Conservation (phyloP, 2,113 vertebrate genomes). For the Conger conger region DNA sequence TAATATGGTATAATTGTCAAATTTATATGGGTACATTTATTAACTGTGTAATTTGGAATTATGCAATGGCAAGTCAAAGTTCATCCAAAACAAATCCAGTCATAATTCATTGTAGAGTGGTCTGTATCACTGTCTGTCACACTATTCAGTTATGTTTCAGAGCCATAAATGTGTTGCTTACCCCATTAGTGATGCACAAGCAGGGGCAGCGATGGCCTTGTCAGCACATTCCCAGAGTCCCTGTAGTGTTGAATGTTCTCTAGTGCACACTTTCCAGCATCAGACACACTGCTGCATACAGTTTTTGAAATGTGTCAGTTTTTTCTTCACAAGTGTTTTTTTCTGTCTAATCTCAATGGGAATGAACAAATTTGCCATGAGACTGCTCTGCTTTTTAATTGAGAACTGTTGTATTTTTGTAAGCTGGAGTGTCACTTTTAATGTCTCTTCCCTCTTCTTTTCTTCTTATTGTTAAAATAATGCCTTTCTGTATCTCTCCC, state of each 20-base stretch:
- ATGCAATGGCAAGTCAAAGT: no score
- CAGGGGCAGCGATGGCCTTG: neutral
- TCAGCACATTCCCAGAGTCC: neutral
- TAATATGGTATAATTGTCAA: neutral
- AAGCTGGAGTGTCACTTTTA: constrained; percentile 79
- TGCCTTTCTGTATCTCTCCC: constrained; percentile 37
- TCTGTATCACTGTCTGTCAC: neutral
- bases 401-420: constrained; percentile 81
- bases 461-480: constrained; percentile 34
- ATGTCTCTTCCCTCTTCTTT: constrained; percentile 63
- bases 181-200: neutral
- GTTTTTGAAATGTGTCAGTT: constrained; percentile 58
- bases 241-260: constrained; percentile 68
- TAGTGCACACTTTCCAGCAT: constrained; percentile 72
- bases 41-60: neutral
- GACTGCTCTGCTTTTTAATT: constrained; percentile 74
- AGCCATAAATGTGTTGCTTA: neutral
- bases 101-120: neutral
- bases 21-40: neutral
- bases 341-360: constrained; percentile 64
- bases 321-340: constrained; percentile 65
- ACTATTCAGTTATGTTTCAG: neutral
- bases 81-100: neutral
- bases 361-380: constrained; percentile 66
- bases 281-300: constrained; percentile 55